phyloP scores from a whole-genome alignment of 2,888 invertebrate genomes.

The Caenorhabditis sp. region DNA sequence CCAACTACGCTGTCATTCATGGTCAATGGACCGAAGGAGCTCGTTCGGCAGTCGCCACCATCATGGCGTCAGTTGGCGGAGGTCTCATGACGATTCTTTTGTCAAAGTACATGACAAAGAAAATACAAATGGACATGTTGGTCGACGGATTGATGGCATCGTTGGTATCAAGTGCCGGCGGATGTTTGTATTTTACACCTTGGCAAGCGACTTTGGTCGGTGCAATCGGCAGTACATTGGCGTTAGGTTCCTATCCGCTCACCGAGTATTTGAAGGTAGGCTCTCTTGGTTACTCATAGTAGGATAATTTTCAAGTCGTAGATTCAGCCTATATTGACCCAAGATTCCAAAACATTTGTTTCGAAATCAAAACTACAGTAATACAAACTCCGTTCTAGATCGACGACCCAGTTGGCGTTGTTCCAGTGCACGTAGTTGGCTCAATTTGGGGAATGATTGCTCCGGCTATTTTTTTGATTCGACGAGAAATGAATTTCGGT shows the following conservation, averaged over 20 bases:
- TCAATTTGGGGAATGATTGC: constrained; percentile 66
- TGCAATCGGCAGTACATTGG: constrained; percentile 60
- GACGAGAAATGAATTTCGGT: constrained; percentile 40
- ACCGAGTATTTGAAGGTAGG: constrained; percentile 53
- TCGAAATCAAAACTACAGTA: background rate
- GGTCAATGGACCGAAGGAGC: constrained; percentile 64
- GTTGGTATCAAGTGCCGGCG: constrained; percentile 61
- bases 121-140: constrained; percentile 64
- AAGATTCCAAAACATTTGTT: background rate
- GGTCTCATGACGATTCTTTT: constrained; percentile 31
- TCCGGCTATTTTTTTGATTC: constrained; percentile 60
- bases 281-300: no score
- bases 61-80: constrained; percentile 51
- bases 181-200: constrained; percentile 62
- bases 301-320: no score
- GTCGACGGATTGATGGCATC: constrained; percentile 66
- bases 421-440: constrained; percentile 66
- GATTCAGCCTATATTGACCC: no score
- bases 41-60: constrained; percentile 61
- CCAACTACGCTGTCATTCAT: constrained; percentile 61
- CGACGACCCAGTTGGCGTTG: constrained; percentile 66
- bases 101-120: constrained; percentile 36
- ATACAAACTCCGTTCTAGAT: constrained; percentile 47
- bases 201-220: constrained; percentile 62
- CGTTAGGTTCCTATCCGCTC: constrained; percentile 59